These are phyloP conservation scores for Tolypeutes matacus DNA, from an alignment of 2,797 vertebrate species.

Conservation along the genomic window DNA sequence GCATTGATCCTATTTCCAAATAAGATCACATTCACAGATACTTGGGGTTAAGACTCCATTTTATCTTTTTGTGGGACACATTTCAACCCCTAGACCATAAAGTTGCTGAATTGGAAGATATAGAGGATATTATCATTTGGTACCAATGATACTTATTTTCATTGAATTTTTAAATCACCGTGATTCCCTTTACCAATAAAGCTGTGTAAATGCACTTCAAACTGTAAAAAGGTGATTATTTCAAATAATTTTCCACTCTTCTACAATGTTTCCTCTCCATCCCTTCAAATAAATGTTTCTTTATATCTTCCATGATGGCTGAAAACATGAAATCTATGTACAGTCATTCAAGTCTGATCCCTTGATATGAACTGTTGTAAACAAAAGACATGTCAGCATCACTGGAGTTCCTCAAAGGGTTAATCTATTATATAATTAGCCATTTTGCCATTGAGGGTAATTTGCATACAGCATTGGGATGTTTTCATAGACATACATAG, in stretches of 20 bases:
- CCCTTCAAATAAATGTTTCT: neutral
- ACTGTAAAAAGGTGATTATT: neutral
- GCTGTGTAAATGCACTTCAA: neutral
- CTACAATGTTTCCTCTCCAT: neutral
- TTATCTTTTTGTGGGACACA: no score
- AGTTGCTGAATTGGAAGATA: neutral
- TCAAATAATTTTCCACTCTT: neutral
- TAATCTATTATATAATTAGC: neutral
- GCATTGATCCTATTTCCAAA: no score
- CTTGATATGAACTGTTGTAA: neutral
- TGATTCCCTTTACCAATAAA: slow-evolving; percentile 11
- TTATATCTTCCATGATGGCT: neutral
- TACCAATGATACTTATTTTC: neutral
- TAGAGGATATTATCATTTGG: neutral
- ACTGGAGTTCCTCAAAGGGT: neutral
- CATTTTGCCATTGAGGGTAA: neutral
- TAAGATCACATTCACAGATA: no score
- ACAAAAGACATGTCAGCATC: neutral
- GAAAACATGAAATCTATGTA: slow-evolving; percentile 29
- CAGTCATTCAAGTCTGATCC: neutral
- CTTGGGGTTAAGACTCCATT: no score
- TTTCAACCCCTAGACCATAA: neutral
- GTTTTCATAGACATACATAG: neutral
- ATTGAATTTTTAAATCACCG: slow-evolving; percentile 22
- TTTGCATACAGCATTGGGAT: neutral